Percentiles rank a stretch among this genome's conserved stretches.
These are phyloP conservation scores for Parthenolecanium corni DNA, from an alignment of 2,888 invertebrate species.

Conservation along the genomic window DNA sequence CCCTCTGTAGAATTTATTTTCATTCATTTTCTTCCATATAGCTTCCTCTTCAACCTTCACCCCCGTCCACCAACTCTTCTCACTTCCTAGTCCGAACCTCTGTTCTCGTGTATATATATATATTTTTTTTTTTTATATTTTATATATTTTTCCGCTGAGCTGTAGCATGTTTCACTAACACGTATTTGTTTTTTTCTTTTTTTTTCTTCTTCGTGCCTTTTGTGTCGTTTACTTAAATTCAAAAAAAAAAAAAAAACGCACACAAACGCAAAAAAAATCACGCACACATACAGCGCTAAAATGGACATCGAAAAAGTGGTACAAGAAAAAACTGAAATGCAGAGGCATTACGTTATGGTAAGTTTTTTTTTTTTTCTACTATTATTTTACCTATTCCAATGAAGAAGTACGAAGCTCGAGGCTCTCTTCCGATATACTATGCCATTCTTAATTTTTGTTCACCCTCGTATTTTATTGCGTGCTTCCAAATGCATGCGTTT, in stretches of 20 bases:
- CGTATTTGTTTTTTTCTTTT: constrained; percentile 32
- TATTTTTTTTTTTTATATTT: constrained; percentile 20
- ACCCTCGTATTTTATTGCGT: too few relatives aligned
- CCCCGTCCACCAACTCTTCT: too few relatives aligned
- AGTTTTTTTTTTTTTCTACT: constrained; percentile 39
- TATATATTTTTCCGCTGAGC: constrained; percentile 33
- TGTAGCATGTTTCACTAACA: constrained; percentile 32
- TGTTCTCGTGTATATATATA: too few relatives aligned
- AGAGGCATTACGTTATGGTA: constrained; percentile 79
- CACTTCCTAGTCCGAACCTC: too few relatives aligned
- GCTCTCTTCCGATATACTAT: too few relatives aligned
- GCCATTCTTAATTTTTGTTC: too few relatives aligned
- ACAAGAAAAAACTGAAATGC: constrained; percentile 78
- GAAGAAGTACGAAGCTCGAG: neutral
- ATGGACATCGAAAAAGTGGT: constrained; percentile 76
- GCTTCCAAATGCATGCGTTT: too few relatives aligned
- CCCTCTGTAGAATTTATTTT: too few relatives aligned
- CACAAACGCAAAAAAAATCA: neutral
- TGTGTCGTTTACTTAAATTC: constrained; percentile 29
- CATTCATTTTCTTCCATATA: too few relatives aligned
- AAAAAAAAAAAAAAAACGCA: too few relatives aligned
- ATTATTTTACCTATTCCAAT: neutral
- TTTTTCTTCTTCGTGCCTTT: constrained; percentile 34
- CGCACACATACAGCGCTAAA: constrained; percentile 42
- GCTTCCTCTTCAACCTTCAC: too few relatives aligned